These are phyloP conservation scores for Myathropa florea DNA, from an alignment of 2,888 invertebrate species.

Conservation along the genomic window DNA sequence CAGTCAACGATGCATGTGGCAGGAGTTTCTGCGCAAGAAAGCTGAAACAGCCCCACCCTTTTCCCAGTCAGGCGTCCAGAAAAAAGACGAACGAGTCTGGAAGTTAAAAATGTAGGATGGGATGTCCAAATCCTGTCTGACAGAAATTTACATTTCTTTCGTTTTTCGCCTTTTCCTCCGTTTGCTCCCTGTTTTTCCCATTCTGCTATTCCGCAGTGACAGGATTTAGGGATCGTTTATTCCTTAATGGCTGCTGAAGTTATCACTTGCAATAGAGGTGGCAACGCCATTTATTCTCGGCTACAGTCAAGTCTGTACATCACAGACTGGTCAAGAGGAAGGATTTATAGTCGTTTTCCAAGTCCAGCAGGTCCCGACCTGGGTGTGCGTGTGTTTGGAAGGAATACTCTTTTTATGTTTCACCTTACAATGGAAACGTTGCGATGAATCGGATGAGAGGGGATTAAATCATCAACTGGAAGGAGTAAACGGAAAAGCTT, in stretches of 20 bases:
- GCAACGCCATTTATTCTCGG: not conserved
- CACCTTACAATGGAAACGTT: not conserved
- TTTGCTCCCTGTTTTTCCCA: not conserved
- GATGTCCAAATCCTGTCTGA: not conserved
- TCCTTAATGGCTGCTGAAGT: constrained; percentile 14
- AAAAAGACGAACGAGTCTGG: not conserved
- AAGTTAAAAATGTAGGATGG: not conserved
- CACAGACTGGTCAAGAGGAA: not conserved
- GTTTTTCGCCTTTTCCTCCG: not conserved
- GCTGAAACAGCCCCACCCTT: not conserved
- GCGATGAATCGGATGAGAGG: not conserved
- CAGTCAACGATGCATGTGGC: constrained; percentile 60
- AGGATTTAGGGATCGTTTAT: constrained; percentile 6
- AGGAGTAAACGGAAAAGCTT: not conserved
- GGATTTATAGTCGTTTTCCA: not conserved
- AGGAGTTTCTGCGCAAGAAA: constrained; percentile 22
- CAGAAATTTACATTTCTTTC: not conserved
- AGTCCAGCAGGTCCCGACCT: not conserved
- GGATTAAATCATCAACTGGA: not conserved
- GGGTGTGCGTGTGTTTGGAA: not conserved
- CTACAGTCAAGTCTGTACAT: not conserved
- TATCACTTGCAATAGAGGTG: constrained; percentile 14
- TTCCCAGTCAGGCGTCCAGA: not conserved
- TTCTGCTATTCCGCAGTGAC: not conserved
- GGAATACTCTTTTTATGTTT: not conserved